phyloP scores from a whole-genome alignment of 1,140 invertebrate species.

The Drosophila fuyamai region DNA sequence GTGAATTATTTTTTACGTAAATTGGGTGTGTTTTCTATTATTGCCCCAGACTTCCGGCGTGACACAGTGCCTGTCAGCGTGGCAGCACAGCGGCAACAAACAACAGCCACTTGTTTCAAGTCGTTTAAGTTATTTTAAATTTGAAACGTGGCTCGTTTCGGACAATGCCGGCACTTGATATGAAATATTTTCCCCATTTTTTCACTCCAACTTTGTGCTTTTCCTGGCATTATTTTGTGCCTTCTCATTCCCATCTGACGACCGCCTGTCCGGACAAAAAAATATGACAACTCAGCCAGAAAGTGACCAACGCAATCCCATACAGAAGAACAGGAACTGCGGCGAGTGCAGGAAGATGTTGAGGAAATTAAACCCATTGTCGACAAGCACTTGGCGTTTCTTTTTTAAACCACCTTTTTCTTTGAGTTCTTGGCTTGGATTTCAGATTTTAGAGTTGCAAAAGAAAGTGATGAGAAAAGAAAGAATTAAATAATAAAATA shows the following conservation, averaged over 20 bases:
- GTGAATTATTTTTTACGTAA: conserved; percentile 74
- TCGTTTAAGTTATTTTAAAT: conserved; percentile 77
- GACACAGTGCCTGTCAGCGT: conserved; percentile 64
- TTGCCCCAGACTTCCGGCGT: conserved; percentile 78
- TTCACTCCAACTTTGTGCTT: conserved; percentile 18
- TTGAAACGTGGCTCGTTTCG: conserved; percentile 59
- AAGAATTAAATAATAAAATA: too few relatives aligned
- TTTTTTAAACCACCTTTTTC: background rate
- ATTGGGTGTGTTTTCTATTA: conserved; percentile 82
- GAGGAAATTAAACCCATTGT: conserved; percentile 76
- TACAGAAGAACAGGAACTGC: conserved; percentile 42
- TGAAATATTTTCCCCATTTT: conserved; percentile 59
- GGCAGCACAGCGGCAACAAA: conserved; percentile 19
- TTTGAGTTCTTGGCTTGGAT: background rate
- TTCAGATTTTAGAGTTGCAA: background rate
- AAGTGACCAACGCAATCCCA: conserved; percentile 8
- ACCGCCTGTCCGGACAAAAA: conserved; percentile 24
- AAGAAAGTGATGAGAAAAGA: background rate
- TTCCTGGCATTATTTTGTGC: conserved; percentile 27
- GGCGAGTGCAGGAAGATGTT: conserved; percentile 59
- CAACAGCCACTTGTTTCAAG: conserved; percentile 66
- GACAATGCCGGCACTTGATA: conserved; percentile 40
- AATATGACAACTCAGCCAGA: conserved; percentile 29
- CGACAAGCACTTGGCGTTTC: conserved; percentile 36
- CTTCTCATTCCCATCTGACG: conserved; percentile 37